Conservation (phyloP, 1,140 invertebrate genomes). For the Drosophila virilis region DNA sequence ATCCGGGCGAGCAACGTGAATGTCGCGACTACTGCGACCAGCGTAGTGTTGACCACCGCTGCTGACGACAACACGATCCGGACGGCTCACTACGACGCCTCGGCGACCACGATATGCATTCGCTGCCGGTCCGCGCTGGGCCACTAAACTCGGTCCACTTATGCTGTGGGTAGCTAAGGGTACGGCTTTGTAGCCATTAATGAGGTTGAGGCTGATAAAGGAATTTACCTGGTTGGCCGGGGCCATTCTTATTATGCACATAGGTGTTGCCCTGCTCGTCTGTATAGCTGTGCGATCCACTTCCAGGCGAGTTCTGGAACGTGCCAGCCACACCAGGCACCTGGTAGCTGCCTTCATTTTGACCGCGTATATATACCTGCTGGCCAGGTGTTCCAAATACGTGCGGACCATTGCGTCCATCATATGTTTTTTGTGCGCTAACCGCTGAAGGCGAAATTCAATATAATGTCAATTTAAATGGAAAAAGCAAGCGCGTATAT, state of each 20-base stretch:
- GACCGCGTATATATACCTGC: constrained; percentile 59
- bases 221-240: constrained; percentile 11
- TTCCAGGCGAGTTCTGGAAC: constrained; percentile 37
- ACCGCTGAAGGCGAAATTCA: constrained; percentile 21
- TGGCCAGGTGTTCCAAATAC: constrained; percentile 51
- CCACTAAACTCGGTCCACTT: constrained; percentile 36
- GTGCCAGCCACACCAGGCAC: constrained; percentile 53
- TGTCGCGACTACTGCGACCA: constrained; percentile 13
- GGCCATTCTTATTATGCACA: constrained; percentile 39
- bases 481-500: background rate
- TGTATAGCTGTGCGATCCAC: constrained; percentile 46
- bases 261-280: constrained; percentile 56
- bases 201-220: background rate
- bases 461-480: no score
- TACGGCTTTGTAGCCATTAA: background rate
- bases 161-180: constrained; percentile 35
- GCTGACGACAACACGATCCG: constrained; percentile 1
- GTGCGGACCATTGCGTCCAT: constrained; percentile 56
- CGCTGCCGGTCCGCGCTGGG: constrained; percentile 26
- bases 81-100: background rate
- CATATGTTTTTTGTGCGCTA: constrained; percentile 47
- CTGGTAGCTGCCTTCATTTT: constrained; percentile 46
- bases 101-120: background rate
- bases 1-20: constrained; percentile 26
- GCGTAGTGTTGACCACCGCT: background rate